Percentiles rank a stretch among this genome's conserved stretches.
phyloP scores from a whole-genome alignment of 2,113 vertebrate species.

The Larimichthys crocea region DNA sequence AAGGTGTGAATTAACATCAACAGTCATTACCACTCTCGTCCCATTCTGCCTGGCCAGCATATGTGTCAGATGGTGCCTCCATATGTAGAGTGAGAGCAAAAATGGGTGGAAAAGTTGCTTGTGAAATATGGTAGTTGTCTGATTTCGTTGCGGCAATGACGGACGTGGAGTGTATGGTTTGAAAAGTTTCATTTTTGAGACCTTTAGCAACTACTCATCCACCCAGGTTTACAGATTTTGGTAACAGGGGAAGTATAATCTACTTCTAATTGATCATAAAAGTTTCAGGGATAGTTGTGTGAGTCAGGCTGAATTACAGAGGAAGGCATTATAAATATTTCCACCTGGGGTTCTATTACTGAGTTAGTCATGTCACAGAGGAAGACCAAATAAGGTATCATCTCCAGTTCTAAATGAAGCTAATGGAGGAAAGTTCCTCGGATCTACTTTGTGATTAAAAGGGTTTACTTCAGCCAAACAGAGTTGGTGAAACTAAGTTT shows the following conservation, averaged over 20 bases:
- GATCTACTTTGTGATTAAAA: too few species aligned
- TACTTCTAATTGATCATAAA: not conserved
- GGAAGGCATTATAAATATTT: not conserved
- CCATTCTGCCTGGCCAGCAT: conserved; percentile 41
- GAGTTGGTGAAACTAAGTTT: too few species aligned
- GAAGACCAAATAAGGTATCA: not conserved
- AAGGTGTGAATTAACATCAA: conserved; percentile 47
- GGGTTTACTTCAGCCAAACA: too few species aligned
- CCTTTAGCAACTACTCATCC: not conserved
- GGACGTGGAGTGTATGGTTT: not conserved
- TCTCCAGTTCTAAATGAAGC: not conserved
- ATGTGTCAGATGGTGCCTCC: conserved; percentile 45
- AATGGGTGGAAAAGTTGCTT: not conserved
- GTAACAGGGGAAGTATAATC: not conserved
- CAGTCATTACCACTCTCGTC: conserved; percentile 22
- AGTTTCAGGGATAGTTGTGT: not conserved
- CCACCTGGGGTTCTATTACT: not conserved
- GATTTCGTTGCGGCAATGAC: not conserved
- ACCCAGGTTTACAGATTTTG: not conserved
- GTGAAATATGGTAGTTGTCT: not conserved
- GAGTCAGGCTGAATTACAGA: not conserved
- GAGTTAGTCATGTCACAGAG: not conserved
- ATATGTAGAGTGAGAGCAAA: conserved; percentile 14
- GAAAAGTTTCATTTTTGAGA: not conserved
- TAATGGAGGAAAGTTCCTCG: not conserved